phyloP scores from a whole-genome alignment of 1,140 invertebrate genomes.

The Drosophila nannoptera region DNA sequence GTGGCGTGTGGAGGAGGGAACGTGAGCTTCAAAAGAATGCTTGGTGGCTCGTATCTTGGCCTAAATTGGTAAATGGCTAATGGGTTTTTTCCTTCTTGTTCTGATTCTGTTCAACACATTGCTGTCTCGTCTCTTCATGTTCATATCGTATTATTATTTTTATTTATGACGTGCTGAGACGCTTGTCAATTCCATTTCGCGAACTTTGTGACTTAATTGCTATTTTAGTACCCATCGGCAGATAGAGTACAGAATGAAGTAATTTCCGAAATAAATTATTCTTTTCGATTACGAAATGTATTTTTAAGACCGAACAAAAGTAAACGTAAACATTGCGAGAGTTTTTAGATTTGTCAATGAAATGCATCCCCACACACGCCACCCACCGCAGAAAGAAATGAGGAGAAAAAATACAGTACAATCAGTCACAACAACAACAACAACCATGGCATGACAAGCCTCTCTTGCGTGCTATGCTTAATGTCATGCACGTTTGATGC shows the following conservation, averaged over 20 bases:
- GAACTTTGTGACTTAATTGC: constrained; percentile 52
- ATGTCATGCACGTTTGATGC: constrained; percentile 28
- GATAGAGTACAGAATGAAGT: constrained; percentile 34
- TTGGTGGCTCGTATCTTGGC: constrained; percentile 50
- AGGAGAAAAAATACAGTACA: background rate
- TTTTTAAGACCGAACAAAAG: constrained; percentile 18
- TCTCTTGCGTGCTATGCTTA: constrained; percentile 38
- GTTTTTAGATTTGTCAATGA: constrained; percentile 44
- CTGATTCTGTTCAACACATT: background rate
- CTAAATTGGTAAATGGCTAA: constrained; percentile 65
- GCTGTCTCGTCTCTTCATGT: constrained; percentile 11
- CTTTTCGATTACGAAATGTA: constrained; percentile 32
- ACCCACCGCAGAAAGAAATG: constrained; percentile 5
- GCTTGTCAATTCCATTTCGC: constrained; percentile 37
- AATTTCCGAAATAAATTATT: constrained; percentile 46
- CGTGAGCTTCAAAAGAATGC: constrained; percentile 31
- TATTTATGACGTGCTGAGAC: constrained; percentile 41
- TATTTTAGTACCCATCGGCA: constrained; percentile 33
- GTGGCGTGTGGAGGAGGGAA: constrained; percentile 24
- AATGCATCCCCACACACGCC: constrained; percentile 35
- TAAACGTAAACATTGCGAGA: constrained; percentile 38
- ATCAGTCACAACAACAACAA: constrained; percentile 21
- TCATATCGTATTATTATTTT: constrained; percentile 14
- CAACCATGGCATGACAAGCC: constrained; percentile 33
- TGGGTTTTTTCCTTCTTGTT: constrained; percentile 35